These are phyloP conservation scores for Melanogrammus aeglefinus DNA, from an alignment of 2,797 vertebrate genomes.

Conservation along the genomic window DNA sequence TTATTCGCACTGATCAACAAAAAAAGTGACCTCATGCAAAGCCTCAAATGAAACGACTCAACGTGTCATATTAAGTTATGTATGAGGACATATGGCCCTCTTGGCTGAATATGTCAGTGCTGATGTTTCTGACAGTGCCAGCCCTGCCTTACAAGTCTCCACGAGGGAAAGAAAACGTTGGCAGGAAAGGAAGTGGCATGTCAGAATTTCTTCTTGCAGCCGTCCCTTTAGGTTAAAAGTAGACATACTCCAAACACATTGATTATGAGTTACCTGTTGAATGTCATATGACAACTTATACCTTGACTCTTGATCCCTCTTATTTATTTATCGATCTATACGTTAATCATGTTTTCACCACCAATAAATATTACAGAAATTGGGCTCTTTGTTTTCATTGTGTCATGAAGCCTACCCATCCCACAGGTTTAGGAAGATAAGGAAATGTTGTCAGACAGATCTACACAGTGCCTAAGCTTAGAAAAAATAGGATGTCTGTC, in stretches of 20 bases:
- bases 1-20: background rate
- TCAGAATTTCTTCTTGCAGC: background rate
- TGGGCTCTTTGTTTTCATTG: background rate
- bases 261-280: background rate
- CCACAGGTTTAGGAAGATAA: background rate
- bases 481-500: background rate
- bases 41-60: background rate
- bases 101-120: background rate
- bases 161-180: background rate
- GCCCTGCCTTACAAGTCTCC: background rate
- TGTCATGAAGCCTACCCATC: background rate
- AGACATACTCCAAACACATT: background rate
- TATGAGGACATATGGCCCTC: background rate
- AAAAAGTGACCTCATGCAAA: background rate
- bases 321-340: background rate
- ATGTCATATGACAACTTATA: background rate
- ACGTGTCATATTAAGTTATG: background rate
- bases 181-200: background rate
- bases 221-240: background rate
- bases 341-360: background rate
- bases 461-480: background rate
- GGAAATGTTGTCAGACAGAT: background rate
- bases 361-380: background rate
- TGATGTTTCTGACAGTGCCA: background rate
- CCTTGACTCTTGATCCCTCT: background rate